A percentile compares a stretch with the other conserved stretches of the same genome.
These are phyloP conservation scores for Drosophila gaucha DNA, from an alignment of 2,888 invertebrate species.

Conservation along the genomic window DNA sequence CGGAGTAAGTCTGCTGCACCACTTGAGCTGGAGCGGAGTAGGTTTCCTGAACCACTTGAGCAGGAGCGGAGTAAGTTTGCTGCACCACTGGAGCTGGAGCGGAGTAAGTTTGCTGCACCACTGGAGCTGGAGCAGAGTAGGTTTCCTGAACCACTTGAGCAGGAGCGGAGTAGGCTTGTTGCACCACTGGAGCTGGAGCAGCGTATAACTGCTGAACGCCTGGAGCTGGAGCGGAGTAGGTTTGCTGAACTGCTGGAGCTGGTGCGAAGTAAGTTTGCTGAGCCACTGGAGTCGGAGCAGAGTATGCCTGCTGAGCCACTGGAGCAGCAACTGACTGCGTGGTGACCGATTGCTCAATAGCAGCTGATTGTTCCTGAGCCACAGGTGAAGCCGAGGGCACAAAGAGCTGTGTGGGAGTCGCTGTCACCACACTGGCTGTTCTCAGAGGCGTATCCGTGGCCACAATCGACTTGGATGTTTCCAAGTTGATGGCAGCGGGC, in stretches of 20 bases:
- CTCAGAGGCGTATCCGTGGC: constrained; percentile 41
- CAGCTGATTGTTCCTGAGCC: constrained; percentile 31
- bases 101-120: constrained; percentile 28
- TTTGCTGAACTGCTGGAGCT: constrained; percentile 34
- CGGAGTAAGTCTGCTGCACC: neutral
- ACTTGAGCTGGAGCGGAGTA: neutral
- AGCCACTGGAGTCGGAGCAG: constrained; percentile 27
- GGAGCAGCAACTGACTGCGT: constrained; percentile 33
- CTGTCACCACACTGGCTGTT: constrained; percentile 37
- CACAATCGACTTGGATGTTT: constrained; percentile 39
- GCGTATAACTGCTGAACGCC: constrained; percentile 32
- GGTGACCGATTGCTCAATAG: constrained; percentile 23
- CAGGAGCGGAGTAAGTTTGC: neutral
- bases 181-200: constrained; percentile 35
- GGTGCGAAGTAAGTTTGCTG: constrained; percentile 30
- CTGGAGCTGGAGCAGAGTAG: constrained; percentile 28
- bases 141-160: constrained; percentile 37
- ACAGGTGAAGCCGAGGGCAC: constrained; percentile 28
- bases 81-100: constrained; percentile 31
- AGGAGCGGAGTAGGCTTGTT: constrained; percentile 23
- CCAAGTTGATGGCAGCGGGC: constrained; percentile 41
- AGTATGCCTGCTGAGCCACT: too few species aligned
- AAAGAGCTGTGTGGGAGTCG: constrained; percentile 40
- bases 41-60: constrained; percentile 11
- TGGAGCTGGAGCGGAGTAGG: constrained; percentile 34